phyloP scores from a whole-genome alignment of 1,140 invertebrate genomes.

The Drosophila parabipectinata region DNA sequence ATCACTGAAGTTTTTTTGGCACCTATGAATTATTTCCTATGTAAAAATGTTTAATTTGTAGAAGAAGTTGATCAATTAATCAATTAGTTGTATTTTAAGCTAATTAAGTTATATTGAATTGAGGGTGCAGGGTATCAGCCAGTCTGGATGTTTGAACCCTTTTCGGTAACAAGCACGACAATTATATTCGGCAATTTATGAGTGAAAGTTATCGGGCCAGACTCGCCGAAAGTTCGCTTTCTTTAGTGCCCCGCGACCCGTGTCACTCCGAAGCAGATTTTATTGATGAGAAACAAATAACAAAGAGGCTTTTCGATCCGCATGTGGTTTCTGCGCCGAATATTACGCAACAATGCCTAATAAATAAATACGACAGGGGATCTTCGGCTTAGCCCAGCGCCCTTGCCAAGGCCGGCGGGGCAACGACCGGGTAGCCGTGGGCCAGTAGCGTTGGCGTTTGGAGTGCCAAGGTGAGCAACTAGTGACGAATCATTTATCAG shows the following conservation, averaged over 20 bases:
- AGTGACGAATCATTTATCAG: constrained; percentile 2
- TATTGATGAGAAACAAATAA: not conserved
- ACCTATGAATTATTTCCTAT: too few species aligned
- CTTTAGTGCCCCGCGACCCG: not conserved
- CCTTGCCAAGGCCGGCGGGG: not conserved
- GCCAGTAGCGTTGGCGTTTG: constrained; percentile 2
- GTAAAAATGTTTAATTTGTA: too few species aligned
- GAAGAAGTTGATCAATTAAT: too few species aligned
- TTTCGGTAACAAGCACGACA: not conserved
- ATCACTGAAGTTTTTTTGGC: too few species aligned
- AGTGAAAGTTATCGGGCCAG: not conserved
- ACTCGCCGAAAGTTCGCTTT: not conserved
- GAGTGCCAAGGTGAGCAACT: constrained; percentile 28
- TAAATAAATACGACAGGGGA: not conserved
- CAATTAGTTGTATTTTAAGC: too few species aligned
- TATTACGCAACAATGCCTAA: not conserved
- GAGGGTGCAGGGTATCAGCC: not conserved
- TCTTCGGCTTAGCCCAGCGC: not conserved
- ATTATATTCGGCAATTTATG: not conserved
- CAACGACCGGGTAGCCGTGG: constrained; percentile 24
- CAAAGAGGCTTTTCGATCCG: not conserved
- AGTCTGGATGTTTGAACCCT: not conserved
- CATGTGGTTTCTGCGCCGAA: not conserved
- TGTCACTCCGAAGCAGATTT: too few species aligned
- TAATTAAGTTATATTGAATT: not conserved